Base-by-base conservation (phyloP, 2,797 vertebrate genomes). In the Simalia tracyae region DNA sequence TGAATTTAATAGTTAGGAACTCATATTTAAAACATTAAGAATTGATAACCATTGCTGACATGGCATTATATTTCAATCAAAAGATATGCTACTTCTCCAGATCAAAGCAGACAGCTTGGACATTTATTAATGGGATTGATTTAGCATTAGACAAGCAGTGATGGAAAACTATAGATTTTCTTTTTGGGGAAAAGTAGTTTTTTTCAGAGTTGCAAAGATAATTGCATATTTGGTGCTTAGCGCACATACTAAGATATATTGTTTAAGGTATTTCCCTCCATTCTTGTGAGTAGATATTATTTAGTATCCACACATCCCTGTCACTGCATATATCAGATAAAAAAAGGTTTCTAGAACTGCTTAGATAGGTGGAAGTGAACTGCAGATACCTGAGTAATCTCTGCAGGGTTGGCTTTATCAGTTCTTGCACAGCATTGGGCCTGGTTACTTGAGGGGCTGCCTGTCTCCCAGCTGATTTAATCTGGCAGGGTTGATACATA, bases 21-120 rank as follows among this genome's bases (percentile, higher is more conserved):
- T 76, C 84, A 12, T 87, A 81, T 92, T 90, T 76, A 81, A 90
- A 92, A 57, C 12, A 28, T 90, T 61, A 63, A 81, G 57, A 90
- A 76, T 42, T 4, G 42, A n/a, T 66, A 64, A 92, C 50, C 28
- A 76, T 28, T 26, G 15, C 14, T 57, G 76, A 89, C 36, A 86
- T 59, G 26, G 46, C 61, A n/a, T 85, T 92, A n/a, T 42, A 61
- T 68, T 87, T 88, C 87, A 59, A 50, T 68, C n/a, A 68, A 92
- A 68, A 76, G 42, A 31, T 8, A 68, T 11, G 11, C 14, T 14
- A 31, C 31, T 50, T 15, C 68, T 66, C 91, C 42, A 90, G 28
- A 64, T 93, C 68, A 90, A 90, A 91, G 88, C 9, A 59, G 61
- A 60, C 66, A 91, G 42, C 17, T 54, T 85, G 10, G 87, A 86